Evolutionary conservation across 2,888 invertebrate species (phyloP), one percentile per base, ranked within the genome.

Genomic region (Drosophila buzzatii): DNA sequence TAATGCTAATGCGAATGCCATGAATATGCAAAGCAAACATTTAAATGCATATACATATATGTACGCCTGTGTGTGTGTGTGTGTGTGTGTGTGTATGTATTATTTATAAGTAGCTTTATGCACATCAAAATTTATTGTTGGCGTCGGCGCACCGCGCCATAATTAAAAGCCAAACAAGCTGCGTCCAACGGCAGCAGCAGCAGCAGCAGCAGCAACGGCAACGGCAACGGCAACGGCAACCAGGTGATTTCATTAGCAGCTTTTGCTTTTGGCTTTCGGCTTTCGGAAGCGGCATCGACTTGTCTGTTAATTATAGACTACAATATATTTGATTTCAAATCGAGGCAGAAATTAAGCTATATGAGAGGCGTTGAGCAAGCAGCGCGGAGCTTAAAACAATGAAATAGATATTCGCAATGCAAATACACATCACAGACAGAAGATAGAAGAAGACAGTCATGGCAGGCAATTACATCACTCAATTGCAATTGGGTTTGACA

Each of bases 101-200:
- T 56, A 39, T 65, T 45, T 52, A 58, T 72, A 65, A 65, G 72
- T 64, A 57, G 73, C 66, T 77, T 12, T 73, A 78, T 78, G 78
- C 74, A 74, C 67, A 78, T 76, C 76, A 61, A 81, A 85, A 85
- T 85, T 82, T 85, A 87, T 87, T 87, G 79, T 76, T 80, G 76
- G 71, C 87, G 73, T 77, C 84, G 86, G 67, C 84, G 79, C 86
- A 81, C 57, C 85, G 73, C 61, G 85, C 85, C 85, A 85, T 85
- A 85, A 87, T 85, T 85, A 85, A 85, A 87, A 87, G 76, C 85
- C 80, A 85, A 85, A 87, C 85, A 85, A 85, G 87, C 85, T 64
- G 80, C 77, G 61, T 52, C 58, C 52, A 47, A 47, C 70, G 45
- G 49, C 39, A 27, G n/a, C 53, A 37, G n/a, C 23, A 35, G 35